Conservation (phyloP, 1,140 invertebrate genomes). For the Bombus ignitus region DNA sequence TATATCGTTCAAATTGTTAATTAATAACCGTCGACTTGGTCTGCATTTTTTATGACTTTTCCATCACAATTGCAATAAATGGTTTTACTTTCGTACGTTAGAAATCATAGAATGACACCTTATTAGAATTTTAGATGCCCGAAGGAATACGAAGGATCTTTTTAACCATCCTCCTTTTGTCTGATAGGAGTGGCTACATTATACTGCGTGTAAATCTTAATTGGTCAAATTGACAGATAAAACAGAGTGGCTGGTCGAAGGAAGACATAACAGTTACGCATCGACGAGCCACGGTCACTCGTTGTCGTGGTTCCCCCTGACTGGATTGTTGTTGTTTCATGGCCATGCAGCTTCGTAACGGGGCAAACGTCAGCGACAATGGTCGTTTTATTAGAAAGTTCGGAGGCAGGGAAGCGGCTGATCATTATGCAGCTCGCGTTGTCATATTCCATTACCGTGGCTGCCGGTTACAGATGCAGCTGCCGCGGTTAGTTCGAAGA, state of each 20-base stretch:
- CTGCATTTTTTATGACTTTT: no score
- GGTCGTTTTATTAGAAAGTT: constrained; percentile 76
- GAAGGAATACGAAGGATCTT: no score
- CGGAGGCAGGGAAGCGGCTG: constrained; percentile 66
- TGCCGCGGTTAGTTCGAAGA: constrained; percentile 73
- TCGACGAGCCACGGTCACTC: background rate
- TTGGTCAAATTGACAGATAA: background rate
- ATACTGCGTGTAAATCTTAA: background rate
- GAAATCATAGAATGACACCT: no score
- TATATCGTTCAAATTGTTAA: no score
- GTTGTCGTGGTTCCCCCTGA: background rate
- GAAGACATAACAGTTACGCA: background rate
- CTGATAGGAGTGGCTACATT: no score
- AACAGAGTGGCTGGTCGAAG: no score
- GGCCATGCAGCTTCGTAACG: background rate
- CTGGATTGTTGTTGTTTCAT: background rate
- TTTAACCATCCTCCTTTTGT: no score
- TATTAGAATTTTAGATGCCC: no score
- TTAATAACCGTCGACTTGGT: no score
- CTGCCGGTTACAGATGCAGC: constrained; percentile 75
- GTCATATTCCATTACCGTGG: constrained; percentile 78
- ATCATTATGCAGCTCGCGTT: constrained; percentile 77
- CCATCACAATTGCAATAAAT: no score
- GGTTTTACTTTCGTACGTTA: no score
- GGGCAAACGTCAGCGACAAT: constrained; percentile 75